Percentiles rank a stretch among this genome's conserved stretches.
These are phyloP conservation scores for Aethes cnicana DNA, from an alignment of 2,888 invertebrate genomes.

Conservation along the genomic window DNA sequence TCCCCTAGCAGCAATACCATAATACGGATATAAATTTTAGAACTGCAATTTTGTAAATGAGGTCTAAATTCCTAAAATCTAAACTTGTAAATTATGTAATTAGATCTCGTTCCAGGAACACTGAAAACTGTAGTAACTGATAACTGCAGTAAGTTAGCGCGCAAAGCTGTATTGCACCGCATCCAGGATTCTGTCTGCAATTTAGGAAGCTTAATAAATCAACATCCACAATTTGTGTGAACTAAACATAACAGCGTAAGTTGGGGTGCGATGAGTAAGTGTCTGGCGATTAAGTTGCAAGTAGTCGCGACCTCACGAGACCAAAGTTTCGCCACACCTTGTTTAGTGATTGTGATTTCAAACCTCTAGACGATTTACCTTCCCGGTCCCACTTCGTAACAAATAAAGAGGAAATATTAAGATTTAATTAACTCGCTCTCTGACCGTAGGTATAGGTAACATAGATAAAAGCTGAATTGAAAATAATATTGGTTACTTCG, in stretches of 20 bases:
- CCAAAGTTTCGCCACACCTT: constrained; percentile 22
- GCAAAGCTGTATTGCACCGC: constrained; percentile 11
- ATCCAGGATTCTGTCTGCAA: constrained; percentile 25
- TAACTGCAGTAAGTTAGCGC: background rate
- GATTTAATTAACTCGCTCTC: constrained; percentile 2
- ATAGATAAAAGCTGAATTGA: constrained; percentile 1
- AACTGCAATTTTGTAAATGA: no score
- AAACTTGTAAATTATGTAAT: background rate
- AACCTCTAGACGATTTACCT: constrained; percentile 18
- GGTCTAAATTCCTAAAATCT: no score
- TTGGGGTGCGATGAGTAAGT: constrained; percentile 29
- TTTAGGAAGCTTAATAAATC: constrained; percentile 28
- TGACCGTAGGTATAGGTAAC: no score
- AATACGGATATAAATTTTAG: no score
- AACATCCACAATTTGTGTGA: constrained; percentile 31
- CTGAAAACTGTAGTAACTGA: constrained; percentile 15
- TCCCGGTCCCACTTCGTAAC: constrained; percentile 14
- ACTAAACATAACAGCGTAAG: constrained; percentile 31
- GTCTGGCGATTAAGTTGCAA: constrained; percentile 27
- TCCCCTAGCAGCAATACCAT: no score
- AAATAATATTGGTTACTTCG: constrained; percentile 1
- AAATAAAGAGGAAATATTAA: constrained; percentile 6
- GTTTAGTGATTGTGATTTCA: constrained; percentile 32
- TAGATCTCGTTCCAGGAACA: background rate
- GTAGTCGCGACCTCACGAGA: constrained; percentile 23